phyloP scores from a whole-genome alignment of 2,113 vertebrate species.

The Sakesphorus luctuosus region DNA sequence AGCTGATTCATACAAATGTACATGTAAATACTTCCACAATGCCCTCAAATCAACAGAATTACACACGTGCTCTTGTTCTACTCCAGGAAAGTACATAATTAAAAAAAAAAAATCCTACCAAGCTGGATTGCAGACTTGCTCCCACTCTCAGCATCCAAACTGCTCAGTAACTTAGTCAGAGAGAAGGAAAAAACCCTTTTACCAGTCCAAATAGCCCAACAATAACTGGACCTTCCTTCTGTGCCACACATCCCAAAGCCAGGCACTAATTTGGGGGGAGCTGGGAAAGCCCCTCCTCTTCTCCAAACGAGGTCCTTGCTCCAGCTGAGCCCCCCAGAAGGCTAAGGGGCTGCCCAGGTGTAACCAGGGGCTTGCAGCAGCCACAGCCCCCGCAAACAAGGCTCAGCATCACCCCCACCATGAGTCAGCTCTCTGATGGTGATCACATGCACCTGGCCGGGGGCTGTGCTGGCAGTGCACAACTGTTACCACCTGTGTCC shows the following conservation, averaged over 20 bases:
- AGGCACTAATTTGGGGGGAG: accelerated
- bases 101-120: not conserved
- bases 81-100: accelerated
- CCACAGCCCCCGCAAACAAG: accelerated
- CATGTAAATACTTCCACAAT: not conserved
- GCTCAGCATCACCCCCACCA: not conserved
- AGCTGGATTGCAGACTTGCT: not conserved
- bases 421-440: not conserved
- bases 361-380: accelerated
- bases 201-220: accelerated
- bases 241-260: accelerated
- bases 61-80: not conserved
- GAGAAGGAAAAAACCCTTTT: accelerated
- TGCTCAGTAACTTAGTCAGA: accelerated
- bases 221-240: accelerated
- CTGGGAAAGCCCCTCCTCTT: not conserved
- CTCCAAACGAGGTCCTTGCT: accelerated
- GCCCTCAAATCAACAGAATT: not conserved
- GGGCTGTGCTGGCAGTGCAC: not conserved
- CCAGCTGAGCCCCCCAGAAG: not conserved
- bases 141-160: not conserved
- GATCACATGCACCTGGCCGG: accelerated
- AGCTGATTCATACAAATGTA: accelerated
- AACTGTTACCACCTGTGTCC: not conserved
- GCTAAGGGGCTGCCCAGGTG: not conserved